Conservation (phyloP, 2,113 vertebrate genomes). For the Regulus satrapa region DNA sequence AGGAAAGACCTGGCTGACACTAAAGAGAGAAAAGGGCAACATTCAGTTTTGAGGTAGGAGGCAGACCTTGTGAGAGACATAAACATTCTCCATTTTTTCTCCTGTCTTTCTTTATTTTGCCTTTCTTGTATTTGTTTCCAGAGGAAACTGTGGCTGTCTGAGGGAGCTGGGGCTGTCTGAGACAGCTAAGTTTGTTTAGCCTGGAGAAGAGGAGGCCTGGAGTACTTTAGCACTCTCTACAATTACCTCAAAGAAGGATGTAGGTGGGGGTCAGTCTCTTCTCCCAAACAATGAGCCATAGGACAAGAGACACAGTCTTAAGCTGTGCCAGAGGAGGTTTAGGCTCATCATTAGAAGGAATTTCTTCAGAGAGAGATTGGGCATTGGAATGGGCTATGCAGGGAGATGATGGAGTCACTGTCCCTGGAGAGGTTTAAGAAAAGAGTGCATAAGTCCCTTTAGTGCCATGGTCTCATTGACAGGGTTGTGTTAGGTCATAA, state of each 20-base stretch:
- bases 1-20: not conserved
- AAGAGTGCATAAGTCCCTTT: not conserved
- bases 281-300: not conserved
- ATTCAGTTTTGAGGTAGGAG: not conserved
- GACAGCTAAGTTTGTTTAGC: not conserved
- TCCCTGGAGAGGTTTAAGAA: not conserved
- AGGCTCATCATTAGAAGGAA: not conserved
- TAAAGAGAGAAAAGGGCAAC: not conserved
- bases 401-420: not conserved
- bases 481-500: not conserved
- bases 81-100: not conserved
- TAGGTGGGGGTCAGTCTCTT: not conserved
- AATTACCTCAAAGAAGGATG: not conserved
- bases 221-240: not conserved
- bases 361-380: not conserved
- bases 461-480: accelerated
- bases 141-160: too few relatives aligned
- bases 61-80: not conserved
- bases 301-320: not conserved
- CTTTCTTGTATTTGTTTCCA: too few relatives aligned
- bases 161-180: not conserved
- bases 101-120: too few relatives aligned
- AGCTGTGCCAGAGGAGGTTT: not conserved
- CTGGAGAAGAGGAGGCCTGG: too few relatives aligned
- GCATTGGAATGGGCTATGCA: not conserved